Base-by-base conservation (phyloP, 2,113 vertebrate genomes). In the Ivindomyrus marchei region DNA sequence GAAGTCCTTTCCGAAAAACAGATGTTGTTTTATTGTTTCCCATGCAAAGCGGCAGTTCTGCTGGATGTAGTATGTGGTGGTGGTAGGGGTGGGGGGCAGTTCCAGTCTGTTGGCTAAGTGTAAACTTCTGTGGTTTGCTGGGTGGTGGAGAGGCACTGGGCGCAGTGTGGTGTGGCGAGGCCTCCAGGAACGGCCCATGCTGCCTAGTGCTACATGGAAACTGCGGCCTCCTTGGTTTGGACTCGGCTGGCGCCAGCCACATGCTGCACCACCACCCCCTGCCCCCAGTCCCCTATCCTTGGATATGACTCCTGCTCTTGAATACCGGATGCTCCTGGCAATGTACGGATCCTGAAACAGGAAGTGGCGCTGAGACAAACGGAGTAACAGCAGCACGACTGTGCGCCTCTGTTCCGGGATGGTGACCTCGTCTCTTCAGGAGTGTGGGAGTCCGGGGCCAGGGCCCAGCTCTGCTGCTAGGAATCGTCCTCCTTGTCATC, bases 21-120 rank as follows among this genome's bases (percentile, higher is more conserved):
- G 92, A 94, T 94, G 93, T 88, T 88, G 91, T 93, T 94, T 90
- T 93, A 94, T 93, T 94, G 92, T 93, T 93, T 94, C 90, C 89
- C 39, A 42, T 90, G 91, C 90, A 85, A 85, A 77, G 47, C 92
- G 89, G 74, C 90, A 89, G 90, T 93, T 93, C 91, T 90, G 36
- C 62, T 91, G 70, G 87, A 87, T 83, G 89, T 90, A 66, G 49
- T 70, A 27, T 70, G 87, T 85, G 85, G 84, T 85, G 62, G 83
- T 66, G 91, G 62, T 66, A 91, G 66, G 17, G 80, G 42, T 7
- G n/a, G 24, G 45, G 45, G 53, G 27, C 24, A 45, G 87, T 91
- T 89, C 91, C 47, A 83, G 87, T 85, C 85, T 77, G 89, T 89
- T 89, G 74, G 66, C 88, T 88, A 88, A 87, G 70, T 7, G 19